These are phyloP conservation scores for Trididemnum nubilum DNA, from an alignment of 23 tunicate genomes.

Conservation along the genomic window DNA sequence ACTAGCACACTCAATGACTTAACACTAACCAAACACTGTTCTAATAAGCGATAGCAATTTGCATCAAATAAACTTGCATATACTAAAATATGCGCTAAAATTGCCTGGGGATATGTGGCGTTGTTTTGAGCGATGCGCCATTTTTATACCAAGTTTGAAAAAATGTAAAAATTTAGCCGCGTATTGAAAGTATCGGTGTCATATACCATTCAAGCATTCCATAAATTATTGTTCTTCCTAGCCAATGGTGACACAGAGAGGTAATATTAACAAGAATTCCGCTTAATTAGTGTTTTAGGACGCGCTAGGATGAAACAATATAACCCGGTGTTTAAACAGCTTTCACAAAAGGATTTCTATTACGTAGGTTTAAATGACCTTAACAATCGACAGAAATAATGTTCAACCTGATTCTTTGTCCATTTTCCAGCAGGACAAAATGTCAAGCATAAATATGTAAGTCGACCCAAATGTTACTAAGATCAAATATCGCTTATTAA, in stretches of 20 bases:
- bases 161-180: too few relatives aligned
- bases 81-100: too few relatives aligned
- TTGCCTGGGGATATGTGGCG: too few relatives aligned
- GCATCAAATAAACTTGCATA: too few relatives aligned
- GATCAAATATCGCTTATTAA: not conserved
- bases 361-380: conserved; percentile 13
- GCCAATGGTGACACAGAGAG: not conserved
- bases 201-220: too few relatives aligned
- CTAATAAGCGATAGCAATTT: too few relatives aligned
- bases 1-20: too few relatives aligned
- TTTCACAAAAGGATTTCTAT: not conserved
- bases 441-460: not conserved
- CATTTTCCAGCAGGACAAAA: not conserved
- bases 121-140: too few relatives aligned
- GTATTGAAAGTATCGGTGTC: too few relatives aligned
- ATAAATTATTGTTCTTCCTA: not conserved
- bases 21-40: too few relatives aligned
- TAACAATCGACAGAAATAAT: not conserved
- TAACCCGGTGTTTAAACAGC: not conserved
- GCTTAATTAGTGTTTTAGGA: conserved; percentile 11
- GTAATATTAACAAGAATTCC: not conserved
- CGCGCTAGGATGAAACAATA: not conserved
- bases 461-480: not conserved
- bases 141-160: too few relatives aligned
- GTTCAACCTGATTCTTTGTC: not conserved